Conservation (phyloP, 2,113 vertebrate species). For the Cardinalis cardinalis region DNA sequence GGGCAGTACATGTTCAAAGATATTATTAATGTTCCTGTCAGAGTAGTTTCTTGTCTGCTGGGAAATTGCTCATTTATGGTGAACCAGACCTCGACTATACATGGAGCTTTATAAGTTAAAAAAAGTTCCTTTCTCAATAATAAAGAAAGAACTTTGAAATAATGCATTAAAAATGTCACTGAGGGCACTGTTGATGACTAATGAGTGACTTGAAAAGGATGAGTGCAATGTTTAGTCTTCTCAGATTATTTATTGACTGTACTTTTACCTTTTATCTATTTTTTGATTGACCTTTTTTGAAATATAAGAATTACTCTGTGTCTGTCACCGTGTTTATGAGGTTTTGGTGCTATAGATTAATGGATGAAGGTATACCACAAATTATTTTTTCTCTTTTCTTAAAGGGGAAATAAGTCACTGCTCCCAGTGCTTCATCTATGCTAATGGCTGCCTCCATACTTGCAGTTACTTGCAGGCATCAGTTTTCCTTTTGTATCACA, state of each 20-base stretch:
- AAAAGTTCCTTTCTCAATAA: constrained; percentile 2
- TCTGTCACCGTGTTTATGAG: constrained; percentile 24
- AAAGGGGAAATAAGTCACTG: neutral
- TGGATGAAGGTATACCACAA: neutral
- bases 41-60: neutral
- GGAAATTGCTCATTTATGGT: constrained; percentile 19
- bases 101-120: neutral
- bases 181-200: constrained; percentile 31
- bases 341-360: constrained; percentile 28
- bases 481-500: neutral
- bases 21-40: constrained; percentile 42
- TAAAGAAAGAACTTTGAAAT: constrained; percentile 15
- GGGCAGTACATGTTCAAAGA: neutral
- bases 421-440: neutral
- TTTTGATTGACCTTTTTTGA: constrained; percentile 56
- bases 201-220: constrained; percentile 42
- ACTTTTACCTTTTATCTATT: constrained; percentile 41
- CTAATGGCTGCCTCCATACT: neutral
- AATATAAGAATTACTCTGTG: constrained; percentile 27
- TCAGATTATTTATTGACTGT: constrained; percentile 59
- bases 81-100: neutral
- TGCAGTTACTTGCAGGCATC: neutral
- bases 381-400: neutral
- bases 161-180: constrained; percentile 9
- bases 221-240: constrained; percentile 35